Conservation (phyloP, 2,888 invertebrate genomes). For the Chironomus tentans region DNA sequence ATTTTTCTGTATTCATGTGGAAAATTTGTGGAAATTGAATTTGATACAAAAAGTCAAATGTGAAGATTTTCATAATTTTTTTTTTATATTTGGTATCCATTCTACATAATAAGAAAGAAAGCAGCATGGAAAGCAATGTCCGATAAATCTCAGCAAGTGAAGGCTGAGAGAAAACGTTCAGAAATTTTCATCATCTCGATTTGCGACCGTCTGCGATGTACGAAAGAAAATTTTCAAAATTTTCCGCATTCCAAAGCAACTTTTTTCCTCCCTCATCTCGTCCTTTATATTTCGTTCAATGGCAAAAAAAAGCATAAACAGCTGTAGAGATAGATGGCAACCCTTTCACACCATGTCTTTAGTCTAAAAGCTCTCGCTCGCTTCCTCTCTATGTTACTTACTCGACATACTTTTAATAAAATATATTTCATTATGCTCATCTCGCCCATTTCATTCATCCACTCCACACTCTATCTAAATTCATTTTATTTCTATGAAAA, state of each 20-base stretch:
- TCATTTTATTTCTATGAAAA: background rate
- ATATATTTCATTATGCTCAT: conserved; percentile 27
- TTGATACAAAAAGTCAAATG: background rate
- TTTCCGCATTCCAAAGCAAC: conserved; percentile 17
- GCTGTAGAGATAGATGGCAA: conserved; percentile 13
- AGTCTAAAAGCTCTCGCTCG: background rate
- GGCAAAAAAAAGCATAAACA: background rate
- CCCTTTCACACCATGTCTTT: conserved; percentile 2
- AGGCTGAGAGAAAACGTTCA: conserved; percentile 9
- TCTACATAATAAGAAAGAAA: too few relatives aligned
- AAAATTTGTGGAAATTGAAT: conserved; percentile 2
- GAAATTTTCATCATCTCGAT: conserved; percentile 16
- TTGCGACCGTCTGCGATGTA: conserved; percentile 20
- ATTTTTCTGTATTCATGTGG: background rate
- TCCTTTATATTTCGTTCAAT: background rate
- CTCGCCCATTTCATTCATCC: background rate
- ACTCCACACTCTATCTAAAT: background rate
- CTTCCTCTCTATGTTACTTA: background rate
- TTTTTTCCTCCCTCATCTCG: background rate
- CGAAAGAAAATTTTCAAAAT: conserved; percentile 14
- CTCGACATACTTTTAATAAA: conserved; percentile 24
- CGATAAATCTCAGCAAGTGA: conserved; percentile 23
- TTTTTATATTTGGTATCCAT: too few relatives aligned
- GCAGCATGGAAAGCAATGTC: background rate
- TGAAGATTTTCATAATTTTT: background rate